Base-by-base conservation (phyloP, 2,797 vertebrate species). In the Chrysocyon brachyurus region DNA sequence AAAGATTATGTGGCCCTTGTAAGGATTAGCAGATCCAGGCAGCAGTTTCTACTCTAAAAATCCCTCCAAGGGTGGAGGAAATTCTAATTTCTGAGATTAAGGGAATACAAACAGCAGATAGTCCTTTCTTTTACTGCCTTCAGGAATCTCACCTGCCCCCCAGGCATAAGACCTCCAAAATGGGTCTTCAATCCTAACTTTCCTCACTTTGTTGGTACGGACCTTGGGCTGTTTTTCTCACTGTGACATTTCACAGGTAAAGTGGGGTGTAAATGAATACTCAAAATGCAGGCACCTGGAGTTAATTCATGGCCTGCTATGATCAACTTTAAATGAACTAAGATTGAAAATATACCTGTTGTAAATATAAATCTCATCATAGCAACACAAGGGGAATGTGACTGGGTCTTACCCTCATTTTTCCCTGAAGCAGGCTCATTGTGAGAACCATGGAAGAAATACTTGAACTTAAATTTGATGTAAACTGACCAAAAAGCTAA, bases 391-490 rank as follows among this genome's bases (percentile, higher is more conserved):
- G 17, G 72, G 82, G 88, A 91, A 63, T 33, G 10, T 46, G 28
- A 68, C 79, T 84, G 61, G 28, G 52, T 66, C 28, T 86, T 61
- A 75, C 19, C 8, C n/a, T 92, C 31, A 54, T 86, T 91, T 26
- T 77, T 70, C 36, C 64, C 85, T 79, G 28, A 82, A 78, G 75
- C 78, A 79, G 22, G 12, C 12, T 90, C 33, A 33, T 96, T 95
- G 68, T 95, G 61, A 96, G 56, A 96, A 89, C 31, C 7, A 94
- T 0, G 26, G 40, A 90, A 94, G 68, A 93, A 95, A 33, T 78
- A 72, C 63, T 81, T 88, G 91, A 86, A 90, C 52, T 90, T 95
- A 90, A 90, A 90, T 92, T 94, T 86, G 19, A 56, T 70, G 84
- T 73, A 90, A 86, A 83, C n/a, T 59, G 8, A 57, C 2, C 36